A percentile compares a stretch with the other conserved stretches of the same genome.
phyloP scores from a whole-genome alignment of 1,140 invertebrate species.

The Rhysida immarginata region DNA sequence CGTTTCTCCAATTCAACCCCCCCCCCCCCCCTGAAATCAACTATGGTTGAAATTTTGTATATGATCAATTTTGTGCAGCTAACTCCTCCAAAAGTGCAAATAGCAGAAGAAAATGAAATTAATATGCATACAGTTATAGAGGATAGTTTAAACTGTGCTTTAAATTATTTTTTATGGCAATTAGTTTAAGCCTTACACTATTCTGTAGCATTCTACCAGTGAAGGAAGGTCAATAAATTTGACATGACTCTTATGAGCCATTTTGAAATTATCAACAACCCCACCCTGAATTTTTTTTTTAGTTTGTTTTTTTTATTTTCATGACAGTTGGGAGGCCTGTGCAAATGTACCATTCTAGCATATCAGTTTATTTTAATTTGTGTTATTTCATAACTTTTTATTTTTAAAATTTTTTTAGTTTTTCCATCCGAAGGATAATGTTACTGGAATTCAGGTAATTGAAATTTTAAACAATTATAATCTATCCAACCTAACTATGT shows the following conservation, averaged over 20 bases:
- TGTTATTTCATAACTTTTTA: conserved; percentile 7
- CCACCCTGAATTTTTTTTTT: not conserved
- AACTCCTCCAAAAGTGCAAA: too few relatives aligned
- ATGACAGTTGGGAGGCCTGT: not conserved
- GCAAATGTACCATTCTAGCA: not conserved
- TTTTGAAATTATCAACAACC: not conserved
- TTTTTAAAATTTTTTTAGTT: conserved; percentile 35
- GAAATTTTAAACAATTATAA: conserved; percentile 1
- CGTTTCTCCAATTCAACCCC: too few relatives aligned
- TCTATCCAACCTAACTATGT: not conserved
- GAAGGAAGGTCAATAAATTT: conserved; percentile 2
- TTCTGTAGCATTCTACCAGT: too few relatives aligned
- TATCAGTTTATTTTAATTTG: not conserved
- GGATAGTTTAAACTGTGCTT: too few relatives aligned
- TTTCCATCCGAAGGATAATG: conserved; percentile 75
- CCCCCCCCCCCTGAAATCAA: too few relatives aligned
- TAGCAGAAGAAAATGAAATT: too few relatives aligned
- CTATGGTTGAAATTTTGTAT: too few relatives aligned
- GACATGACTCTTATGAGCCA: not conserved
- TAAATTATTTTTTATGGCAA: too few relatives aligned
- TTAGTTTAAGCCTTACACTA: too few relatives aligned
- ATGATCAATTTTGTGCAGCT: too few relatives aligned
- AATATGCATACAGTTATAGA: too few relatives aligned
- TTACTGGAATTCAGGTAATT: conserved; percentile 71
- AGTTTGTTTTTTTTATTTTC: not conserved